Evolutionary conservation across 2,113 vertebrate genomes (phyloP).

Genomic region (Cephalopholis sonnerati): DNA sequence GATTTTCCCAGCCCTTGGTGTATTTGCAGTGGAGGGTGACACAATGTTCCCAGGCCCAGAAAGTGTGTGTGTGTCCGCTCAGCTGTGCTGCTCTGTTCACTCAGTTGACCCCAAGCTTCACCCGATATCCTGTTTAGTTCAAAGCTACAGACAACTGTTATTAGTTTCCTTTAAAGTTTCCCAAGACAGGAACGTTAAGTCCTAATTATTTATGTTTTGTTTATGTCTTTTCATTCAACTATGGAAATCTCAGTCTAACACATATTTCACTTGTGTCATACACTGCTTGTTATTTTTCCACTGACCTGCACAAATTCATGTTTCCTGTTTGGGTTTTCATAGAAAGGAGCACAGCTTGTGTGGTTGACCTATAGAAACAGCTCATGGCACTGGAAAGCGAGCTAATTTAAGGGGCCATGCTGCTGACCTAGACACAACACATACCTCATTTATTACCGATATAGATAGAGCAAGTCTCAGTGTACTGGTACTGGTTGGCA

Average conservation of each 20-base stretch:
- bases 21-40: constrained; percentile 35
- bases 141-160: constrained; percentile 1
- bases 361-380: constrained; percentile 64
- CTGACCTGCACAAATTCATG: neutral
- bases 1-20: constrained; percentile 12
- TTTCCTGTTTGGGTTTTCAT: neutral
- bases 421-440: constrained; percentile 77
- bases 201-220: neutral
- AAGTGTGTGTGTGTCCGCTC: constrained; percentile 30
- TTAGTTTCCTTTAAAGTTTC: constrained; percentile 7
- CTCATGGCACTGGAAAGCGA: constrained; percentile 60
- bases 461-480: constrained; percentile 72
- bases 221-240: neutral
- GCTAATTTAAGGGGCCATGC: constrained; percentile 77
- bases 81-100: constrained; percentile 38
- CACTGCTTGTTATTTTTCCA: neutral
- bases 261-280: neutral
- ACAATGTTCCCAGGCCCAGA: constrained; percentile 58
- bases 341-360: constrained; percentile 25
- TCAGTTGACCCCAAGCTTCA: constrained; percentile 52
- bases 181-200: neutral
- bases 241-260: neutral
- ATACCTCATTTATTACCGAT: constrained; percentile 74
- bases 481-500: constrained; percentile 30
- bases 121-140: constrained; percentile 71